phyloP scores from a whole-genome alignment of 2,113 vertebrate genomes.

The Mormoops blainvillei region DNA sequence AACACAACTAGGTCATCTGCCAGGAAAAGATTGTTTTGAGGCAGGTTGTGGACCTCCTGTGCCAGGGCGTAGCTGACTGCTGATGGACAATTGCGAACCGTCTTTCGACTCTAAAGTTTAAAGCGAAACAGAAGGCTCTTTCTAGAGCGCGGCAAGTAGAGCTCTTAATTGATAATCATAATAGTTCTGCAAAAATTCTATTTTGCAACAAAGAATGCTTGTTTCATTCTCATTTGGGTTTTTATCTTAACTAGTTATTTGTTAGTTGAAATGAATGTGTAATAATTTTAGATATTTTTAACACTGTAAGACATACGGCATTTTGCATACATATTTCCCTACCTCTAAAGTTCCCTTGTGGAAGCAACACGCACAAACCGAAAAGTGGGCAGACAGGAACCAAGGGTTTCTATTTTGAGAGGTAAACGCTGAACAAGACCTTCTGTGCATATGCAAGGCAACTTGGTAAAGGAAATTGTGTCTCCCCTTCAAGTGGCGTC shows the following conservation, averaged over 20 bases:
- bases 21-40: constrained; percentile 33
- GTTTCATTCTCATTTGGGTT: neutral
- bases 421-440: neutral
- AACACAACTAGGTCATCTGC: constrained; percentile 54
- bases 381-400: neutral
- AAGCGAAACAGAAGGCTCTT: neutral
- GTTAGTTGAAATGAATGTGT: neutral
- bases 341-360: neutral
- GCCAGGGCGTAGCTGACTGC: neutral
- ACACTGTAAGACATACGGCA: neutral
- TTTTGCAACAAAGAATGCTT: neutral
- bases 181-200: neutral
- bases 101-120: neutral
- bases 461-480: neutral
- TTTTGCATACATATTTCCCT: neutral
- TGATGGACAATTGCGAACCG: neutral
- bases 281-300: neutral
- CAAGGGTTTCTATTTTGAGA: neutral
- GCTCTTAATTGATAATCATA: neutral
- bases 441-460: neutral
- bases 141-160: neutral
- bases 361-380: neutral
- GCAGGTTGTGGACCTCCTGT: neutral
- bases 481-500: neutral
- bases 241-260: neutral